A percentile compares a stretch with the other conserved stretches of the same genome.
Evolutionary conservation across 2,113 vertebrate species (phyloP).

Genomic region (Nannobrachium achirus): DNA sequence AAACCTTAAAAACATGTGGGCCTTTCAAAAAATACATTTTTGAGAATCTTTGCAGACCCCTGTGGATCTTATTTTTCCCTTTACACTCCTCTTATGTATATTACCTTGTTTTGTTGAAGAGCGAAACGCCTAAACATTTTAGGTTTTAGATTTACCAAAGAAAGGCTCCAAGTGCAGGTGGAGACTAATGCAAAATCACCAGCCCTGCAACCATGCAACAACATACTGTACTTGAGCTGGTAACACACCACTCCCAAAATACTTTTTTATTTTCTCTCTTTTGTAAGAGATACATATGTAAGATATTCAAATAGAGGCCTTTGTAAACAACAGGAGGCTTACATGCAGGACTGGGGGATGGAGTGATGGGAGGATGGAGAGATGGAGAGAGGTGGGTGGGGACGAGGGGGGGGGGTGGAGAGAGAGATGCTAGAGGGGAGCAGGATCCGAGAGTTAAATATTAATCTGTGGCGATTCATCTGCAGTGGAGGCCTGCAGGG

Average conservation of each 20-base stretch:
- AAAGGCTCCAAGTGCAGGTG: neutral
- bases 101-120: no score
- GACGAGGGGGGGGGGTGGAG: conserved; percentile 39
- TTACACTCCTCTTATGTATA: no score
- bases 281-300: conserved; percentile 23
- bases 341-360: conserved; percentile 63
- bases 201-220: neutral
- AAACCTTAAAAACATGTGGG: no score
- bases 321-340: conserved; percentile 52
- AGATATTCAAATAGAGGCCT: conserved; percentile 53
- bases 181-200: neutral
- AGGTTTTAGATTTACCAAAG: no score
- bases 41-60: no score
- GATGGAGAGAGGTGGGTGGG: conserved; percentile 39
- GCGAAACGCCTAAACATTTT: no score
- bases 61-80: no score
- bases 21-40: no score
- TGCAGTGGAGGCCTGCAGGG: conserved; percentile 76
- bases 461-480: conserved; percentile 82
- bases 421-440: conserved; percentile 74
- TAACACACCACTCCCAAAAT: conserved; percentile 9
- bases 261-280: conserved; percentile 40
- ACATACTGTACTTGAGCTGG: neutral
- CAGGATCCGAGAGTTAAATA: conserved; percentile 82
- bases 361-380: conserved; percentile 45